A percentile compares a stretch with the other conserved stretches of the same genome.
Evolutionary conservation across 2,797 vertebrate species (phyloP).

Genomic region (Hippoglossus hippoglossus): DNA sequence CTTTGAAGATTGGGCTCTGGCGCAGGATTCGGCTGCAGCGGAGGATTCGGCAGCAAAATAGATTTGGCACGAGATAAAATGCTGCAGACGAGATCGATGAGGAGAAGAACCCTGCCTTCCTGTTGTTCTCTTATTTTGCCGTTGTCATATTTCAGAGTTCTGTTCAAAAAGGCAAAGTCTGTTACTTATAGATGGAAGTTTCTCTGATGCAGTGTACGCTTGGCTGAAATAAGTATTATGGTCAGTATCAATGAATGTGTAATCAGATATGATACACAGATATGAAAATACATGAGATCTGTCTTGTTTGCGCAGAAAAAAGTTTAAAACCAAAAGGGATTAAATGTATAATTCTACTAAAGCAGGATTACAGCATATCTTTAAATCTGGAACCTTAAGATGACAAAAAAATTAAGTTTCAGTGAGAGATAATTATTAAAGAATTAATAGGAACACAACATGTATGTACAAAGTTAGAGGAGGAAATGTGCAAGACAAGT

Average conservation of each 20-base stretch:
- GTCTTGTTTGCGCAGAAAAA: no score
- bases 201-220: not conserved
- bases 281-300: no score
- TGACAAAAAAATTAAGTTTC: not conserved
- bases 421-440: not conserved
- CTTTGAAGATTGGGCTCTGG: conserved; percentile 76
- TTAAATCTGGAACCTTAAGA: not conserved
- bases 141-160: not conserved
- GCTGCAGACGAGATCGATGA: conserved; percentile 31
- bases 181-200: not conserved
- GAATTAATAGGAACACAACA: not conserved
- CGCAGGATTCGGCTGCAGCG: conserved; percentile 39
- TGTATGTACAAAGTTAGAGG: not conserved
- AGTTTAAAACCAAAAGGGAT: conserved; percentile 1
- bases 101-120: conserved; percentile 13
- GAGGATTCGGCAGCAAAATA: conserved; percentile 35
- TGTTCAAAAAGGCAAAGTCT: conserved; percentile 2
- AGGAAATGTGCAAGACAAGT: conserved; percentile 9
- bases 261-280: not conserved
- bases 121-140: conserved; percentile 18
- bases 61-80: conserved; percentile 71
- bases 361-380: not conserved
- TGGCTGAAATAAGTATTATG: not conserved
- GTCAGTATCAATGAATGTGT: not conserved
- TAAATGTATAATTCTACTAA: not conserved